Conservation (phyloP, 1,140 invertebrate species). For the Aphidius ervi region DNA sequence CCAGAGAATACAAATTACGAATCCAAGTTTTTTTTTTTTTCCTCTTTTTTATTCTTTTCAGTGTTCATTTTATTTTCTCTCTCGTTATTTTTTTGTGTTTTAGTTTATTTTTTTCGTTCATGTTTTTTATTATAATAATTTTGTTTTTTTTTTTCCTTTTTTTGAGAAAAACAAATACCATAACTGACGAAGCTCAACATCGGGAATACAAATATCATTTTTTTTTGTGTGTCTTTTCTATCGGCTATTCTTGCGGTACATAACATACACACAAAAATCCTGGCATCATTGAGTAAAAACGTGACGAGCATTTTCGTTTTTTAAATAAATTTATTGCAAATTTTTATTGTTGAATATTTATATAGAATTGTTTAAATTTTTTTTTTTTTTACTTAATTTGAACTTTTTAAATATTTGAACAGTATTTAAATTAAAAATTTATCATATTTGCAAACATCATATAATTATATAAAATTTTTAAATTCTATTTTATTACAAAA, state of each 20-base stretch:
- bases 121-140: too few species aligned
- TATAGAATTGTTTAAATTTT: background rate
- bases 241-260: constrained; percentile 9
- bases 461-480: too few species aligned
- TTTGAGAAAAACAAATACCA: too few species aligned
- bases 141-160: too few species aligned
- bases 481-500: too few species aligned
- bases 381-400: background rate
- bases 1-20: constrained; percentile 24
- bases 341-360: background rate
- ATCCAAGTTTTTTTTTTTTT: constrained; percentile 18
- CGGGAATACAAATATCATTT: constrained; percentile 19
- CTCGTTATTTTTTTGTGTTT: constrained; percentile 7
- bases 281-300: constrained; percentile 5
- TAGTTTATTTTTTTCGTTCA: too few species aligned
- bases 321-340: background rate
- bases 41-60: background rate
- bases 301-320: constrained; percentile 11
- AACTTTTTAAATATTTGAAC: too few species aligned
- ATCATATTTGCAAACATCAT: too few species aligned
- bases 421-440: too few species aligned
- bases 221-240: constrained; percentile 9
- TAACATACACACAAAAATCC: constrained; percentile 2
- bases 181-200: background rate
- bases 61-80: background rate